These are phyloP conservation scores for Epinephelus awoara DNA, from an alignment of 2,797 vertebrate genomes.

Conservation along the genomic window DNA sequence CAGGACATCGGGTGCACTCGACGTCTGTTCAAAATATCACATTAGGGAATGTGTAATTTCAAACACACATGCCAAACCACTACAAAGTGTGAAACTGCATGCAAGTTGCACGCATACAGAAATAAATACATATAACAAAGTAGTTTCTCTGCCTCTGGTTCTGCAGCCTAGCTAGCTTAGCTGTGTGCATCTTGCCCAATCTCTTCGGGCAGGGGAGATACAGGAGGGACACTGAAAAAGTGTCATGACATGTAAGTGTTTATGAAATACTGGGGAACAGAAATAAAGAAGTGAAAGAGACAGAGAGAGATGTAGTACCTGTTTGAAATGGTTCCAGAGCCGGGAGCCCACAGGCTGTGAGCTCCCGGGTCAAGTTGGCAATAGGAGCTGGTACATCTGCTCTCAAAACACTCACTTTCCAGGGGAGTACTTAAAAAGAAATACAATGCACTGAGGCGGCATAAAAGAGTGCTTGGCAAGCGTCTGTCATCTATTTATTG, in stretches of 20 bases:
- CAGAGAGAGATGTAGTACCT: slow-evolving; percentile 46
- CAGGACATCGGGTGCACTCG: slow-evolving; percentile 19
- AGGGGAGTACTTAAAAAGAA: slow-evolving; percentile 63
- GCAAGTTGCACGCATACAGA: slow-evolving; percentile 32
- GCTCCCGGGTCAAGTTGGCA: slow-evolving; percentile 66
- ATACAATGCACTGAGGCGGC: slow-evolving; percentile 74
- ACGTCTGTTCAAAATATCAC: slow-evolving; percentile 46
- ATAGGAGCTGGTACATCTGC: slow-evolving; percentile 55
- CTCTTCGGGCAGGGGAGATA: background rate
- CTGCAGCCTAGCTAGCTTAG: slow-evolving; percentile 40
- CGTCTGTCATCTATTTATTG: slow-evolving; percentile 60
- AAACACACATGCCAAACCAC: slow-evolving; percentile 39
- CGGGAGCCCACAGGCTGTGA: slow-evolving; percentile 49
- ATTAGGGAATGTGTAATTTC: slow-evolving; percentile 27
- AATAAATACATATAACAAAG: slow-evolving; percentile 36
- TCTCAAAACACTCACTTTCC: slow-evolving; percentile 59
- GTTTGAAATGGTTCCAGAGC: slow-evolving; percentile 58
- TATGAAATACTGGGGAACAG: slow-evolving; percentile 14
- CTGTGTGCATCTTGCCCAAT: slow-evolving; percentile 3
- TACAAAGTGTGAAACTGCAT: slow-evolving; percentile 46
- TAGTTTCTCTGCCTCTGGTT: slow-evolving; percentile 32
- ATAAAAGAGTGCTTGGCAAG: slow-evolving; percentile 73
- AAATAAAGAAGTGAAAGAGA: slow-evolving; percentile 45
- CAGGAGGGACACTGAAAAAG: slow-evolving; percentile 29
- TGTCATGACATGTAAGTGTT: slow-evolving; percentile 14